Evolutionary conservation across 2,888 invertebrate species (phyloP).

Genomic region (Taenaris catops): DNA sequence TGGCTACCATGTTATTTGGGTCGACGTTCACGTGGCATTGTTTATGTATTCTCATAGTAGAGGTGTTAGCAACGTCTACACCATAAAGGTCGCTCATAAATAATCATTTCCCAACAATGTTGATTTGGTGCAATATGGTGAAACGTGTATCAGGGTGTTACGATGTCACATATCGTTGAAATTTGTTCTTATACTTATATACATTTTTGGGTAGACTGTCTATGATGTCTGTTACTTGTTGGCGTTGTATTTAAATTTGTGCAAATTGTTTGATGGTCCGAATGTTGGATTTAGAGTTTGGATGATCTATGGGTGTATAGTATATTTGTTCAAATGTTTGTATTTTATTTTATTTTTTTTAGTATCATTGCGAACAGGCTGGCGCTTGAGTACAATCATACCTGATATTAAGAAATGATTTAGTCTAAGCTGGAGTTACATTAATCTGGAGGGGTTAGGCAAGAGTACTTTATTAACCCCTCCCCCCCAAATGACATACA

Average conservation of each 20-base stretch:
- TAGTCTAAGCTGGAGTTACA: too few species aligned
- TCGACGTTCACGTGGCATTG: slow-evolving; percentile 45
- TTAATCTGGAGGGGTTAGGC: too few species aligned
- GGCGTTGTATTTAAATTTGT: slow-evolving; percentile 25
- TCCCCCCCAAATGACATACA: too few species aligned
- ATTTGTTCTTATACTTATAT: too few species aligned
- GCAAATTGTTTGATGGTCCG: slow-evolving; percentile 17
- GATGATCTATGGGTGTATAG: background rate
- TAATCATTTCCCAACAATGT: slow-evolving; percentile 31
- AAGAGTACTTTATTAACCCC: too few species aligned
- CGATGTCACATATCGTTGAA: background rate
- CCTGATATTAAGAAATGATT: too few species aligned
- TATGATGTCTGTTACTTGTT: slow-evolving; percentile 32
- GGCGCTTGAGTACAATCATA: too few species aligned
- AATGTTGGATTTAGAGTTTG: slow-evolving; percentile 2
- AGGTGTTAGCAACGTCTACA: slow-evolving; percentile 36
- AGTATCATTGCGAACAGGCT: too few species aligned
- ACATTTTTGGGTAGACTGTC: too few species aligned
- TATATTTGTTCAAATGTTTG: background rate
- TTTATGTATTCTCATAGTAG: slow-evolving; percentile 58
- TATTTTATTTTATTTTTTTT: too few species aligned
- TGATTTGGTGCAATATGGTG: too few species aligned
- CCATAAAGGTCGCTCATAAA: slow-evolving; percentile 50
- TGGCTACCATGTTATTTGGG: slow-evolving; percentile 52
- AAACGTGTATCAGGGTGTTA: slow-evolving; percentile 3